A percentile compares a stretch with the other conserved stretches of the same genome.
These are phyloP conservation scores for Notothenia coriiceps DNA, from an alignment of 2,113 vertebrate genomes.

Conservation along the genomic window DNA sequence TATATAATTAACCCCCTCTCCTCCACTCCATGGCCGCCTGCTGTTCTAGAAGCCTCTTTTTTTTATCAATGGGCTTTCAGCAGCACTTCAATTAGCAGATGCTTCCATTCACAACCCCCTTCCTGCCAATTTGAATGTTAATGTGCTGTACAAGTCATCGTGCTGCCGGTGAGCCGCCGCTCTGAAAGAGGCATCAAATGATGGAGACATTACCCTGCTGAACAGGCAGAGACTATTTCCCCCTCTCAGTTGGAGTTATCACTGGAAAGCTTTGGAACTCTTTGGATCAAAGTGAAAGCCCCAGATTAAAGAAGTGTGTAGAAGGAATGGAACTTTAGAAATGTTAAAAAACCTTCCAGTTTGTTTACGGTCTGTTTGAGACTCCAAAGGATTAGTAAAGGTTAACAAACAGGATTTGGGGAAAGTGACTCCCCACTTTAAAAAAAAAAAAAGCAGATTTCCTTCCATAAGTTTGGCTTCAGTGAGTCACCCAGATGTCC, in stretches of 20 bases:
- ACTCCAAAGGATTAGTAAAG: slow-evolving; percentile 27
- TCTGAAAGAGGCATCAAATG: slow-evolving; percentile 77
- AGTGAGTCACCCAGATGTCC: slow-evolving; percentile 49
- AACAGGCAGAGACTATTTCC: slow-evolving; percentile 67
- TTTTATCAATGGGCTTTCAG: slow-evolving; percentile 84
- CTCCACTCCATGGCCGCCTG: slow-evolving; percentile 67
- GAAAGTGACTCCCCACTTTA: slow-evolving; percentile 28
- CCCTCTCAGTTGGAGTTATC: slow-evolving; percentile 61
- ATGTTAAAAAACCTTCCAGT: slow-evolving; percentile 13
- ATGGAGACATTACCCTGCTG: slow-evolving; percentile 68
- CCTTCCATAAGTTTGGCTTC: slow-evolving; percentile 8
- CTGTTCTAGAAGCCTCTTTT: slow-evolving; percentile 73
- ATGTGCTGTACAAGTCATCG: slow-evolving; percentile 76
- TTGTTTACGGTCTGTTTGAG: slow-evolving; percentile 34
- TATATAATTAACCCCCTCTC: slow-evolving; percentile 80
- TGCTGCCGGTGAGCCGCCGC: slow-evolving; percentile 72
- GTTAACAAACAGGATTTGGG: slow-evolving; percentile 54
- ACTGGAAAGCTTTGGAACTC: slow-evolving; percentile 65
- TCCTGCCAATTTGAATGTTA: slow-evolving; percentile 84
- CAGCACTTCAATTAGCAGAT: slow-evolving; percentile 83
- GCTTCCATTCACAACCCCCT: slow-evolving; percentile 84
- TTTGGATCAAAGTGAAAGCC: slow-evolving; percentile 72
- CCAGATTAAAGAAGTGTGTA: slow-evolving; percentile 59
- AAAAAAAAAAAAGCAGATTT: slow-evolving; percentile 19
- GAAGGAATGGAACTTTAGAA: slow-evolving; percentile 52